Percentiles rank a stretch among this genome's conserved stretches.
phyloP scores from a whole-genome alignment of 2,797 vertebrate genomes.

The Carduelis carduelis region DNA sequence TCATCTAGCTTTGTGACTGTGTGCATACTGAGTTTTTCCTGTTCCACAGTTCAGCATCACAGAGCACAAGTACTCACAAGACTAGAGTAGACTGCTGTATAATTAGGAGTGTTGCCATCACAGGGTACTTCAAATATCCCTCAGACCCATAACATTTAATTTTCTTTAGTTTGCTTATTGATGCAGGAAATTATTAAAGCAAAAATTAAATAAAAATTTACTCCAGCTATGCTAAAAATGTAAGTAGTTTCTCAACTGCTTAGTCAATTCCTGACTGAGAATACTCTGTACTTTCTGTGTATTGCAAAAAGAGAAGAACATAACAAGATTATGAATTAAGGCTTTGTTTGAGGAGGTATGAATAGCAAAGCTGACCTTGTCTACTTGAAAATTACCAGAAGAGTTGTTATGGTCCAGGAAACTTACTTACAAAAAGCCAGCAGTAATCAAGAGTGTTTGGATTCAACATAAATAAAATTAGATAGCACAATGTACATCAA shows the following conservation, averaged over 20 bases:
- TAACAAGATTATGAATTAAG: background rate
- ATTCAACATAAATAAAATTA: background rate
- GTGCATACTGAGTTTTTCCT: background rate
- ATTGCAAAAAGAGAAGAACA: background rate
- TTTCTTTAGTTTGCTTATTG: constrained; percentile 41
- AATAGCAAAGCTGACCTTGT: background rate
- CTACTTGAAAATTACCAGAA: background rate
- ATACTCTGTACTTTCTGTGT: background rate
- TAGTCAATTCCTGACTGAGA: background rate
- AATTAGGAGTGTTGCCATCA: background rate
- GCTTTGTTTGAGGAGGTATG: background rate
- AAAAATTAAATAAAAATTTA: background rate
- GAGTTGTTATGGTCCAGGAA: background rate
- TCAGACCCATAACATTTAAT: background rate
- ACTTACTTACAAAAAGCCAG: background rate
- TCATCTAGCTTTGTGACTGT: background rate
- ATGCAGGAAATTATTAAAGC: background rate
- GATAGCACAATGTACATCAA: background rate
- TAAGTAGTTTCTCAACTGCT: background rate
- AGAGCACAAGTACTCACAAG: background rate
- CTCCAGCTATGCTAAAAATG: background rate
- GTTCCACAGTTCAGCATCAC: background rate
- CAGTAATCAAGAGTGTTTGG: background rate
- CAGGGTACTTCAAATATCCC: background rate
- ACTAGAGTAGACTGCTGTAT: background rate